Conservation (phyloP, 1,140 invertebrate species). For the Scylla paramamosain region DNA sequence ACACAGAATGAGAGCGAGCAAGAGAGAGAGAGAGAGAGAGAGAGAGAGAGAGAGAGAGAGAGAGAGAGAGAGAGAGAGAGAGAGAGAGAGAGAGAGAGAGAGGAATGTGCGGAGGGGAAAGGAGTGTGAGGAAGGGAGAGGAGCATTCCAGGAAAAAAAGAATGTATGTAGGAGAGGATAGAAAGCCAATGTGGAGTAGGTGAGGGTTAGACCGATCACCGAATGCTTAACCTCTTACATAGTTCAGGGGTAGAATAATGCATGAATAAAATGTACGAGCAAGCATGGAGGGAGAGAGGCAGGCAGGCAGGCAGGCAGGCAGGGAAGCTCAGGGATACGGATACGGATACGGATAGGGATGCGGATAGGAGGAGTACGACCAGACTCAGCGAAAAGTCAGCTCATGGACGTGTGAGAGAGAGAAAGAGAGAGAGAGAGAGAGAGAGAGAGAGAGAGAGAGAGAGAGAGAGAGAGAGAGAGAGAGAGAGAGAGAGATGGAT, state of each 20-base stretch:
- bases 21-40: slow-evolving; percentile 8
- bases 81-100: slow-evolving; percentile 9
- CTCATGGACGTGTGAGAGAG: no score
- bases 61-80: slow-evolving; percentile 18
- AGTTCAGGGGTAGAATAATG: background rate
- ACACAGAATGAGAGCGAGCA: background rate
- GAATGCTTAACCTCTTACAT: background rate
- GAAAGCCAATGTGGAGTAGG: background rate
- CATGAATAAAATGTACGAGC: no score
- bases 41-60: background rate
- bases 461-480: no score
- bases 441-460: no score
- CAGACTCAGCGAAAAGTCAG: no score
- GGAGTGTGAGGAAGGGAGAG: background rate
- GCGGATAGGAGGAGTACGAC: no score
- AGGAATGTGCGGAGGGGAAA: background rate
- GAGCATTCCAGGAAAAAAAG: background rate
- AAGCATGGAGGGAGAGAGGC: background rate
- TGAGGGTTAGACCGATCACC: background rate
- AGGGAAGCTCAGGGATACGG: background rate
- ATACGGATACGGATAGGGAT: no score
- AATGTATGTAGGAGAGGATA: background rate
- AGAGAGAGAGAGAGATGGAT: no score
- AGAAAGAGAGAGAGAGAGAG: no score
- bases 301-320: background rate